Percentiles rank a stretch among this genome's conserved stretches.
Conservation (phyloP, 2,113 vertebrate species). For the Crotophaga sulcirostris region DNA sequence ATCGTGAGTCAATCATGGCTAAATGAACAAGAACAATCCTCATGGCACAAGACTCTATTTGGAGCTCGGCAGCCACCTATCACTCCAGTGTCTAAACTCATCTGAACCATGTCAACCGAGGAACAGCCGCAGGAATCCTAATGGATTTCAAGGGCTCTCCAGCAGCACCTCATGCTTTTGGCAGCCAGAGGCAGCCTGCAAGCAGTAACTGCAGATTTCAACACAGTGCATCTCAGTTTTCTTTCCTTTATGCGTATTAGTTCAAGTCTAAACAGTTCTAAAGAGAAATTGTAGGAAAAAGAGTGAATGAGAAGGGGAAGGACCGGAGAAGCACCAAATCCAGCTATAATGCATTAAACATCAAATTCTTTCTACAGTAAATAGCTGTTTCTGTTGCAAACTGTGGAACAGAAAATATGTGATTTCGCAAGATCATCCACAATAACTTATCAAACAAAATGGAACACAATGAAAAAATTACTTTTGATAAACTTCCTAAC, state of each 20-base stretch:
- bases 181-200: not conserved
- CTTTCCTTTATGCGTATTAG: not conserved
- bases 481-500: not conserved
- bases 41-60: not conserved
- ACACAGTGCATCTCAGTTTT: not conserved
- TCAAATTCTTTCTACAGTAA: not conserved
- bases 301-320: not conserved
- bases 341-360: not conserved
- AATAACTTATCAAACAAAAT: not conserved
- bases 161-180: not conserved
- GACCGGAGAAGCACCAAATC: not conserved
- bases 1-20: not conserved
- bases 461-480: not conserved
- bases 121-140: not conserved
- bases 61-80: not conserved
- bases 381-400: not conserved
- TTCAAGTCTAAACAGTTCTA: not conserved
- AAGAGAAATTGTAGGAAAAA: not conserved
- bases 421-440: not conserved
- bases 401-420: not conserved
- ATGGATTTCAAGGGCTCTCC: not conserved
- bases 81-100: not conserved
- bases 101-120: not conserved
- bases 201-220: not conserved
- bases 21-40: not conserved